Percentiles rank a stretch among this genome's conserved stretches.
Evolutionary conservation across 2,888 invertebrate genomes (phyloP).

Genomic region (Epinotia bilunana): DNA sequence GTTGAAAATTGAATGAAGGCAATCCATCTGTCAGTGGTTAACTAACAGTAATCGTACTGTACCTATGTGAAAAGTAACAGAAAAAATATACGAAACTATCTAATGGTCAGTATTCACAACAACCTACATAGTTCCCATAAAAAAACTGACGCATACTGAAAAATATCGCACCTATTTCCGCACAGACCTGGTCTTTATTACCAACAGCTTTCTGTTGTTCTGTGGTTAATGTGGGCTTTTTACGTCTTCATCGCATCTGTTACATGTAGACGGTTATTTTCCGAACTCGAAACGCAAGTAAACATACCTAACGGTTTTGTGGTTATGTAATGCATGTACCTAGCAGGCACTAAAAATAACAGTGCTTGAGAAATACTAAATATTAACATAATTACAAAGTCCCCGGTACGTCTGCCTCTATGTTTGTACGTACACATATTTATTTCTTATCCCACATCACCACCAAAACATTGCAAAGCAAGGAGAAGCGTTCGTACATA

Average conservation of each 20-base stretch:
- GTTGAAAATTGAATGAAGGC: no score
- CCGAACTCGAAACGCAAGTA: constrained; percentile 50
- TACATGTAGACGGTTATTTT: constrained; percentile 51
- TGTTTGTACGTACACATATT: not conserved
- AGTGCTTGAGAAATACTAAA: not conserved
- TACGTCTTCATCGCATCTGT: constrained; percentile 58
- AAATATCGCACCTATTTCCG: not conserved
- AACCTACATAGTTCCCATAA: not conserved
- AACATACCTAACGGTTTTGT: constrained; percentile 49
- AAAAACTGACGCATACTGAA: not conserved
- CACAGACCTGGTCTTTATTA: constrained; percentile 17
- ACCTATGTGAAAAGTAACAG: not conserved
- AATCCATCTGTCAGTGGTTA: no score
- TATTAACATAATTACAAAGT: no score
- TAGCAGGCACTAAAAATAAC: constrained; percentile 1
- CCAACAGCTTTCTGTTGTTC: constrained; percentile 47
- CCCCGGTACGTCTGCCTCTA: not conserved
- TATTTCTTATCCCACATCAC: not conserved
- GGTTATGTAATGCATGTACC: constrained; percentile 42
- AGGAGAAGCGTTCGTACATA: no score
- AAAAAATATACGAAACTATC: no score
- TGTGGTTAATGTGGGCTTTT: constrained; percentile 51
- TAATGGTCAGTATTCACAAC: no score
- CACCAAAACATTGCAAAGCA: no score
- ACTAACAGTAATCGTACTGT: no score